phyloP scores from a whole-genome alignment of 2,113 vertebrate genomes.

The Alethe diademata region DNA sequence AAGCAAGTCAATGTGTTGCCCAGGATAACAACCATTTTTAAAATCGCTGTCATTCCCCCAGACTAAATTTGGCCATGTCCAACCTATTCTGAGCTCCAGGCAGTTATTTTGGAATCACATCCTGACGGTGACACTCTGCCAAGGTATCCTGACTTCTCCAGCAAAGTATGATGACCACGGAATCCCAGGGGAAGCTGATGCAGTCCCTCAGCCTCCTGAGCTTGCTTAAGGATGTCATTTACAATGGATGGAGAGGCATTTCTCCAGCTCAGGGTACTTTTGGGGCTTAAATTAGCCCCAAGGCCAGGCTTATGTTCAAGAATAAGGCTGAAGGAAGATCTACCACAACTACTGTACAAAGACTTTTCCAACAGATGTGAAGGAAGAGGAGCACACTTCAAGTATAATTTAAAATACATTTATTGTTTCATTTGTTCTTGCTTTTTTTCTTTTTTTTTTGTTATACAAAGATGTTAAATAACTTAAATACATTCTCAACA shows the following conservation, averaged over 20 bases:
- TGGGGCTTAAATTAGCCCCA: neutral
- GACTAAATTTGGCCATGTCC: neutral
- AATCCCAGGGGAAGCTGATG: neutral
- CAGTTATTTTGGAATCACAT: neutral
- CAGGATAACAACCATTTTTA: neutral
- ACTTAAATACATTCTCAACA: slow-evolving; percentile 99
- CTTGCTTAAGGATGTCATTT: neutral
- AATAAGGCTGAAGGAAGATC: neutral
- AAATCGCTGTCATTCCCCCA: neutral
- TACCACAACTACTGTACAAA: neutral
- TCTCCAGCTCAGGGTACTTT: neutral
- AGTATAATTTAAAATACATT: slow-evolving; percentile 98
- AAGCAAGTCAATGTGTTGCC: neutral
- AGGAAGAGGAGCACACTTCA: neutral
- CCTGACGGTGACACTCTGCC: neutral
- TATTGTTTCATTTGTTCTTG: slow-evolving; percentile 95
- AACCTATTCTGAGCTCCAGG: neutral
- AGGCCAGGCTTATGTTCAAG: neutral
- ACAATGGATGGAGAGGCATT: neutral
- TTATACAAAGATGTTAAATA: slow-evolving; percentile 99
- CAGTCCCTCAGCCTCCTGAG: neutral
- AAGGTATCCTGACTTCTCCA: neutral
- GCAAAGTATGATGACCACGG: neutral
- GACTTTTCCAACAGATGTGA: neutral
- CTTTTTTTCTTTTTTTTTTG: slow-evolving; percentile 79